A percentile compares a stretch with the other conserved stretches of the same genome.
phyloP scores from a whole-genome alignment of 2,888 invertebrate genomes.

The Melanostoma mellinum region DNA sequence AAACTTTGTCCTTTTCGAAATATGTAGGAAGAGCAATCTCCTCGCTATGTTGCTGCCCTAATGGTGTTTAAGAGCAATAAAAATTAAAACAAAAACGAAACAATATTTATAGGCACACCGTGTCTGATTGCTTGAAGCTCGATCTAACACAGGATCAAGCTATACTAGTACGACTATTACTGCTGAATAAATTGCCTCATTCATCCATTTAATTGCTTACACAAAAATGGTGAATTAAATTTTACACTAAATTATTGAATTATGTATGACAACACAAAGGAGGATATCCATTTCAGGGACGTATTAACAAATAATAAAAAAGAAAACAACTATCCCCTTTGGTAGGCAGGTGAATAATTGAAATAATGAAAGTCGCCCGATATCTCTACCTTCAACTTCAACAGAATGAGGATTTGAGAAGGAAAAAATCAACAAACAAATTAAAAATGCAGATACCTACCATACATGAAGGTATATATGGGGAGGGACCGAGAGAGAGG shows the following conservation, averaged over 20 bases:
- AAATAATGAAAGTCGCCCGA: constrained; percentile 41
- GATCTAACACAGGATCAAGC: constrained; percentile 23
- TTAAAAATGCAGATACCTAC: constrained; percentile 37
- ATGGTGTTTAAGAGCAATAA: constrained; percentile 26
- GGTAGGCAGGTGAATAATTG: constrained; percentile 45
- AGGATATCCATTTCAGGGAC: neutral
- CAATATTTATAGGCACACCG: constrained; percentile 55
- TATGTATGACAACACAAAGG: constrained; percentile 8
- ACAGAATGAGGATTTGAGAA: constrained; percentile 4
- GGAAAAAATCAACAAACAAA: constrained; percentile 19
- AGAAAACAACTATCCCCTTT: constrained; percentile 5
- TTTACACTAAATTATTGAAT: constrained; percentile 51
- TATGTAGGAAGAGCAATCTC: too few species aligned
- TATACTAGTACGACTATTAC: constrained; percentile 27
- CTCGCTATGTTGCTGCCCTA: neutral
- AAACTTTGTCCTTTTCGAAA: constrained; percentile 49
- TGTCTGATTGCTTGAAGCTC: constrained; percentile 47
- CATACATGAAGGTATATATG: neutral
- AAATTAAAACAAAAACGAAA: constrained; percentile 43
- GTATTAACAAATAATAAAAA: neutral
- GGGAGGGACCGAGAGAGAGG: neutral
- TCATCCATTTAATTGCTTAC: constrained; percentile 46
- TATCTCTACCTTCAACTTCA: neutral
- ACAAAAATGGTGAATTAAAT: constrained; percentile 45
- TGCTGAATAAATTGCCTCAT: constrained; percentile 34